Evolutionary conservation across 2,888 invertebrate species (phyloP).

Genomic region (Reticulitermes lucifugus): DNA sequence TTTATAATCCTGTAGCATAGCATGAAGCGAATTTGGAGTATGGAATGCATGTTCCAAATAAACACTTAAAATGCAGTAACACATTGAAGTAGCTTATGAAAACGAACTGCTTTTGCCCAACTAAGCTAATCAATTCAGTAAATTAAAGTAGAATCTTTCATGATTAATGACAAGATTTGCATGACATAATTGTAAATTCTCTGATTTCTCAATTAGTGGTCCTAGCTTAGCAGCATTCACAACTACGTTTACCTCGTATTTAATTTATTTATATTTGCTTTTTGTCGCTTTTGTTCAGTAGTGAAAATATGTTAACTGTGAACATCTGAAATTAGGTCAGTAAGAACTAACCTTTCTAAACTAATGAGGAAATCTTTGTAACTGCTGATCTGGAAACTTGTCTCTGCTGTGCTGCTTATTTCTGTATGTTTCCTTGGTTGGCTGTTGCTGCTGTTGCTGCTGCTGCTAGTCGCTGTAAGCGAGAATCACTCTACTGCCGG

Average conservation of each 20-base stretch:
- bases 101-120: background rate
- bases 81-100: background rate
- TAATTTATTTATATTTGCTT: too few species aligned
- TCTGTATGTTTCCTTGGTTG: slow-evolving; percentile 30
- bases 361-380: too few species aligned
- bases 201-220: background rate
- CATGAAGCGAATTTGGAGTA: background rate
- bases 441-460: slow-evolving; percentile 18
- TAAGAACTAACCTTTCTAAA: too few species aligned
- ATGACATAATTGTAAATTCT: background rate
- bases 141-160: background rate
- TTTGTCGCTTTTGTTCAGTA: too few species aligned
- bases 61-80: background rate
- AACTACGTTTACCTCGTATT: too few species aligned
- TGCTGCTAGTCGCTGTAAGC: slow-evolving; percentile 79
- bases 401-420: background rate
- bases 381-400: too few species aligned
- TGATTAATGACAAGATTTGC: background rate
- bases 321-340: too few species aligned
- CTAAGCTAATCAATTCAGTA: background rate
- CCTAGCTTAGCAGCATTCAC: background rate
- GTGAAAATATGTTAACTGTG: too few species aligned
- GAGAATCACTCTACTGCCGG: slow-evolving; percentile 77
- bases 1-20: background rate
- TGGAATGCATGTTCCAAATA: background rate